Evolutionary conservation across 92 coral and sea anemone species (phyloP).

Genomic region (Porites lobata): DNA sequence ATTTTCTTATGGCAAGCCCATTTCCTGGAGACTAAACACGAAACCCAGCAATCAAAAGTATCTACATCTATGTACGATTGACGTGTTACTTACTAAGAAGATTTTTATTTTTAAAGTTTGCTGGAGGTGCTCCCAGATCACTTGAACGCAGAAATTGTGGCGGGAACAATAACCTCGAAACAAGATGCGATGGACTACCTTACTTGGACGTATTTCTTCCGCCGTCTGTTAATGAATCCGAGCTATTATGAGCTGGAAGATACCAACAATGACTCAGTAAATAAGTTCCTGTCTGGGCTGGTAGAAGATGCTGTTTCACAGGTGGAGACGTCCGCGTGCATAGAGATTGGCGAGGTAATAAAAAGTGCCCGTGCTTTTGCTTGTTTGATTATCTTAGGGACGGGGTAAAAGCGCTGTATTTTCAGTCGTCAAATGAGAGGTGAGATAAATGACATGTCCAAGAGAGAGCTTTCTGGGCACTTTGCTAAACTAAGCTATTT

Average conservation of each 20-base stretch:
- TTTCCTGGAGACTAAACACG: too few relatives aligned
- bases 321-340: slow-evolving; percentile 80
- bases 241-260: slow-evolving; percentile 94
- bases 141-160: slow-evolving; percentile 97
- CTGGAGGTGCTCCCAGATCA: slow-evolving; percentile 95
- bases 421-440: too few relatives aligned
- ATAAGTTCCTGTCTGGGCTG: slow-evolving; percentile 84
- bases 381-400: too few relatives aligned
- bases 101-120: slow-evolving; percentile 61
- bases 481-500: too few relatives aligned
- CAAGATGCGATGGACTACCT: slow-evolving; percentile 99
- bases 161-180: slow-evolving; percentile 95
- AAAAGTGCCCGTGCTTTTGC: too few relatives aligned
- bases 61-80: neutral
- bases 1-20: too few relatives aligned
- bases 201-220: slow-evolving; percentile 99
- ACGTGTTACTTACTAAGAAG: neutral
- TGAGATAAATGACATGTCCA: too few relatives aligned
- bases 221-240: slow-evolving; percentile 96
- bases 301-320: slow-evolving; percentile 88
- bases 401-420: too few relatives aligned
- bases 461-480: too few relatives aligned
- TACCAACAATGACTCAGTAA: slow-evolving; percentile 83
- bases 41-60: too few relatives aligned
- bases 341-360: slow-evolving; percentile 87